Percentiles rank a stretch among this genome's conserved stretches.
phyloP scores from a whole-genome alignment of 2,888 invertebrate genomes.

The Nemoura dubitans region DNA sequence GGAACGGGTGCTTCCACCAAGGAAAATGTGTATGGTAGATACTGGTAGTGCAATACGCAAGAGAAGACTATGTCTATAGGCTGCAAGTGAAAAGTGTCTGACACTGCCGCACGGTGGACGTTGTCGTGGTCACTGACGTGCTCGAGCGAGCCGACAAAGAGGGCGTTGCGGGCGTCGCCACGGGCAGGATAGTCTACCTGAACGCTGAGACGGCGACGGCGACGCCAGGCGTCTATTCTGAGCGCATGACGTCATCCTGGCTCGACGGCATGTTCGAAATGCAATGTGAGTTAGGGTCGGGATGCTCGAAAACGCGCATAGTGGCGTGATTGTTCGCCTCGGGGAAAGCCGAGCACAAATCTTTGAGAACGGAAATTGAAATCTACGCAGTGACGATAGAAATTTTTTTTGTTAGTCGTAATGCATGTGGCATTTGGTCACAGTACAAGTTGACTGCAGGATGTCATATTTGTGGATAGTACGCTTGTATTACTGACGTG shows the following conservation, averaged over 20 bases:
- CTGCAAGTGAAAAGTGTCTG: too few relatives aligned
- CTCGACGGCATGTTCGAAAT: slow-evolving; percentile 4
- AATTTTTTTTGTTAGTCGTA: background rate
- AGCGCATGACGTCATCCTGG: background rate
- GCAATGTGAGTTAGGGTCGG: background rate
- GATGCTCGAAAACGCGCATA: background rate
- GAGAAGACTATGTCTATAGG: too few relatives aligned
- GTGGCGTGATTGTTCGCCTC: background rate
- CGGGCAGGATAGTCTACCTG: too few relatives aligned
- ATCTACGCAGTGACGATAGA: background rate
- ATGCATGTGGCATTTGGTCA: too few relatives aligned
- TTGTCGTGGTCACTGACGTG: too few relatives aligned
- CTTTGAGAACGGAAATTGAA: background rate
- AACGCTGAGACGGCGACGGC: background rate
- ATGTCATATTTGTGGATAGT: background rate
- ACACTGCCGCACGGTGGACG: too few relatives aligned
- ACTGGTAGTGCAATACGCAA: too few relatives aligned
- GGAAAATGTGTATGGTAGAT: too few relatives aligned
- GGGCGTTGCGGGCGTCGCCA: too few relatives aligned
- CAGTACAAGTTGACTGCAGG: too few relatives aligned
- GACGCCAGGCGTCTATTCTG: slow-evolving; percentile 7
- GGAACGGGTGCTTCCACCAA: too few relatives aligned
- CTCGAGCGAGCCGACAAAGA: too few relatives aligned
- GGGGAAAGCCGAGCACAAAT: background rate
- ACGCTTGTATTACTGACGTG: background rate